These are phyloP conservation scores for Coecobrya sp. DNA, from an alignment of 2,888 invertebrate species.

Conservation along the genomic window DNA sequence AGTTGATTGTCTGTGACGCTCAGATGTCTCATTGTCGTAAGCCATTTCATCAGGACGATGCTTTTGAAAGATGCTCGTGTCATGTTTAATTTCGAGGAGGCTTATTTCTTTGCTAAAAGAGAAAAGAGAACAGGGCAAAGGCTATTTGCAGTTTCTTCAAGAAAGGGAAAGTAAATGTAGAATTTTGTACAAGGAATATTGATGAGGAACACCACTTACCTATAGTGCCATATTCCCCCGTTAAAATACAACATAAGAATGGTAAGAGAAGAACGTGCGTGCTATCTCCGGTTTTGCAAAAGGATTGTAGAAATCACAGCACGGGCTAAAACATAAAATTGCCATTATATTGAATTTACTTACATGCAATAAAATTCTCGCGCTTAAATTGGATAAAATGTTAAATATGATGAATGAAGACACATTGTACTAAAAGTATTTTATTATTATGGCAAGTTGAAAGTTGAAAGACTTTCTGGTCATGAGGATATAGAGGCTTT, in stretches of 20 bases:
- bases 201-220: slow-evolving; percentile 1
- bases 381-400: slow-evolving; percentile 46
- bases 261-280: not conserved
- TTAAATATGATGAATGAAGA: slow-evolving; percentile 47
- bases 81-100: not conserved
- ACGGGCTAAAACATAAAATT: slow-evolving; percentile 30
- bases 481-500: too few relatives aligned
- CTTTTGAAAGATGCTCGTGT: not conserved
- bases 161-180: not conserved
- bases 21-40: slow-evolving; percentile 38
- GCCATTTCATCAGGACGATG: slow-evolving; percentile 6
- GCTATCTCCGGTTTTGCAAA: not conserved
- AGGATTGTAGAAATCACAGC: slow-evolving; percentile 13
- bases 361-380: slow-evolving; percentile 12
- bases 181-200: not conserved
- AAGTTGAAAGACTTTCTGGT: not conserved
- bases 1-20: slow-evolving; percentile 45
- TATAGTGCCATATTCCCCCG: not conserved
- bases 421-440: not conserved
- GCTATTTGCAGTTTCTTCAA: not conserved
- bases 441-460: slow-evolving; percentile 12
- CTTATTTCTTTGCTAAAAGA: not conserved
- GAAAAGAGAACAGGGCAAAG: not conserved
- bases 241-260: not conserved
- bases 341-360: slow-evolving; percentile 45